A percentile compares a stretch with the other conserved stretches of the same genome.
Conservation (phyloP, 2,113 vertebrate genomes). For the Bungarus multicinctus region DNA sequence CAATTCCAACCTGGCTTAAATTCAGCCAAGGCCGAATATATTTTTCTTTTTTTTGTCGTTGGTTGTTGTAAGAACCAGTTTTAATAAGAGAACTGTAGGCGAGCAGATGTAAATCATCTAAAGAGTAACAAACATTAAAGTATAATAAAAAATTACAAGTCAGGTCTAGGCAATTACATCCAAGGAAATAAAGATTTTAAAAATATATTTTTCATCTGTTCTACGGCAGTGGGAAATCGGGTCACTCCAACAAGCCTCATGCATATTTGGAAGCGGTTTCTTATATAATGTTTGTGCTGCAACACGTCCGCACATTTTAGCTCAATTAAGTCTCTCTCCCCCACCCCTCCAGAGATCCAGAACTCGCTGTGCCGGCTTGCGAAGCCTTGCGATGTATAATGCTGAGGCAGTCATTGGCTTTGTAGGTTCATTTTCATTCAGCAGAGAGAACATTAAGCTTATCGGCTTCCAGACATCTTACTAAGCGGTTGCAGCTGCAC, state of each 20-base stretch:
- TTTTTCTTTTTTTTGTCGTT: too few species aligned
- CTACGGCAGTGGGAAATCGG: not conserved
- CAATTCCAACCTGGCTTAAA: not conserved
- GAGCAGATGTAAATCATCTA: slow-evolving; percentile 6
- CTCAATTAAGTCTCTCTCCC: not conserved
- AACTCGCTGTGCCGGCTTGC: not conserved
- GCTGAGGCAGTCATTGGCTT: not conserved
- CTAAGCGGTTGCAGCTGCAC: not conserved
- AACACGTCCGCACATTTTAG: not conserved
- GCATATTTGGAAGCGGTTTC: not conserved
- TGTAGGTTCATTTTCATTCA: not conserved
- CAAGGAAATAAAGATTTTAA: slow-evolving; percentile 21
- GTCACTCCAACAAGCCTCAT: not conserved
- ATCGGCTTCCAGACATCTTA: not conserved
- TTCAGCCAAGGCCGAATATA: not conserved
- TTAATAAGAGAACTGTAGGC: slow-evolving; percentile 49
- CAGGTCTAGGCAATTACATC: slow-evolving; percentile 31
- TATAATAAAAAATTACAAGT: slow-evolving; percentile 28
- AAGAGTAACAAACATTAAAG: slow-evolving; percentile 19
- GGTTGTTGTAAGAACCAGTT: slow-evolving; percentile 36
- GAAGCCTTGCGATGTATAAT: not conserved
- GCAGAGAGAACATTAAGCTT: not conserved
- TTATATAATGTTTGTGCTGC: not conserved
- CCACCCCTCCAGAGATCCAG: not conserved
- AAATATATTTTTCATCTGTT: not conserved